These are phyloP conservation scores for Saccostrea echinata DNA, from an alignment of 1,140 invertebrate genomes.

Conservation along the genomic window DNA sequence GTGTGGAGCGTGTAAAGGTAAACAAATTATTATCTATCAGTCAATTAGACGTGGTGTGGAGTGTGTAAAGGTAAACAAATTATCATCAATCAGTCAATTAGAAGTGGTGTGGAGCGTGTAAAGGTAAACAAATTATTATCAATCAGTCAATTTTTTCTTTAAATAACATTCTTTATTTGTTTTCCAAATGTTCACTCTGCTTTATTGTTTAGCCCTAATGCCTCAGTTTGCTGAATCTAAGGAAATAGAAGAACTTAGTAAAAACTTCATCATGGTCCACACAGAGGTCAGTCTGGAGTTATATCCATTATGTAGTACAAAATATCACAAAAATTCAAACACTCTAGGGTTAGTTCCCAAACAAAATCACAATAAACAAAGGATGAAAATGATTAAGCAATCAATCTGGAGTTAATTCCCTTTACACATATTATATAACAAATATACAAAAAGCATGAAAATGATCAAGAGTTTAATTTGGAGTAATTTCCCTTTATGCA, in stretches of 20 bases:
- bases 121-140: too few relatives aligned
- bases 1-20: too few relatives aligned
- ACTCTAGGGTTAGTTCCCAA: not conserved
- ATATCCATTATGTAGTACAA: not conserved
- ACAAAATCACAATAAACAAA: not conserved
- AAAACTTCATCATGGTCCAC: slow-evolving; percentile 84
- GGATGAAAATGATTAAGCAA: too few relatives aligned
- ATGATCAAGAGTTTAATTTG: too few relatives aligned
- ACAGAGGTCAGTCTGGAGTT: slow-evolving; percentile 68
- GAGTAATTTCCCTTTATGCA: too few relatives aligned
- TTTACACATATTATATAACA: too few relatives aligned
- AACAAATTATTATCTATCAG: too few relatives aligned
- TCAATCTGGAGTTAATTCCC: too few relatives aligned
- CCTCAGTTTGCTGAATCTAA: slow-evolving; percentile 82
- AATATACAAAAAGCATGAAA: too few relatives aligned
- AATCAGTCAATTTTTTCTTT: not conserved
- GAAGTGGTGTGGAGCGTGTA: slow-evolving; percentile 82
- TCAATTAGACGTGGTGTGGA: too few relatives aligned
- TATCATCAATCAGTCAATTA: slow-evolving; percentile 58
- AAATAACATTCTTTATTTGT: not conserved
- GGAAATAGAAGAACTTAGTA: slow-evolving; percentile 82
- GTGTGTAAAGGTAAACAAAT: too few relatives aligned
- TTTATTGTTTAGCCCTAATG: slow-evolving; percentile 57
- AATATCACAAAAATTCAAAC: not conserved
- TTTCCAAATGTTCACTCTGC: too few relatives aligned